phyloP scores from a whole-genome alignment of 2,888 invertebrate species.

The Lottia scabra region DNA sequence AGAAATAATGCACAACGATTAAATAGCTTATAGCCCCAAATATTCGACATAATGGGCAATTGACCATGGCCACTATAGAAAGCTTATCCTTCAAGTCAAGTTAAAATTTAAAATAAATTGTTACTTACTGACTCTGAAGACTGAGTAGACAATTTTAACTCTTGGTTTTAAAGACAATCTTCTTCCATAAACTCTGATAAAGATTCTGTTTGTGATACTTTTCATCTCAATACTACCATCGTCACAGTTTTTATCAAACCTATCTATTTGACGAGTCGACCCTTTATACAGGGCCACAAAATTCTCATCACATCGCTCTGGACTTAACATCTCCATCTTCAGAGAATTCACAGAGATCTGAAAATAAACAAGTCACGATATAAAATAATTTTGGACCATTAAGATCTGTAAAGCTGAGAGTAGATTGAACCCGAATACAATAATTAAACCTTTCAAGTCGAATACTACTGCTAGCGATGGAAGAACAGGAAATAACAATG shows the following conservation, averaged over 20 bases:
- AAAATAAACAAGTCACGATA: not conserved
- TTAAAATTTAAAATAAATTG: not conserved
- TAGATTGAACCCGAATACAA: too few relatives aligned
- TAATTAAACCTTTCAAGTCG: too few relatives aligned
- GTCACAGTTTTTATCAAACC: constrained; percentile 42
- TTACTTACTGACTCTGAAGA: constrained; percentile 36
- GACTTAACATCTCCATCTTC: constrained; percentile 19
- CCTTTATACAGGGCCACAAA: constrained; percentile 60
- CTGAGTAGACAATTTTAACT: constrained; percentile 45
- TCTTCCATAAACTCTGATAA: constrained; percentile 49
- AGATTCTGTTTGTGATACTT: constrained; percentile 54
- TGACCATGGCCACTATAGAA: too few relatives aligned
- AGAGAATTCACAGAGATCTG: constrained; percentile 32
- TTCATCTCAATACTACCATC: constrained; percentile 38
- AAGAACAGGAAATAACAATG: too few relatives aligned
- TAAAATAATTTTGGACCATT: too few relatives aligned
- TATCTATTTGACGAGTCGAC: constrained; percentile 46
- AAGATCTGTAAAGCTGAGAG: too few relatives aligned
- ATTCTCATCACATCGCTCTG: constrained; percentile 49
- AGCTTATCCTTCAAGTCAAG: too few relatives aligned
- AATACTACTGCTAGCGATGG: too few relatives aligned
- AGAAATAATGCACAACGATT: too few relatives aligned
- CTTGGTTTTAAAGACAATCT: constrained; percentile 44
- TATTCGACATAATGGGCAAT: too few relatives aligned
- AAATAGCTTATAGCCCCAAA: too few relatives aligned